Conservation (phyloP, 1,140 invertebrate species). For the Phymorhynchus buccinoides region DNA sequence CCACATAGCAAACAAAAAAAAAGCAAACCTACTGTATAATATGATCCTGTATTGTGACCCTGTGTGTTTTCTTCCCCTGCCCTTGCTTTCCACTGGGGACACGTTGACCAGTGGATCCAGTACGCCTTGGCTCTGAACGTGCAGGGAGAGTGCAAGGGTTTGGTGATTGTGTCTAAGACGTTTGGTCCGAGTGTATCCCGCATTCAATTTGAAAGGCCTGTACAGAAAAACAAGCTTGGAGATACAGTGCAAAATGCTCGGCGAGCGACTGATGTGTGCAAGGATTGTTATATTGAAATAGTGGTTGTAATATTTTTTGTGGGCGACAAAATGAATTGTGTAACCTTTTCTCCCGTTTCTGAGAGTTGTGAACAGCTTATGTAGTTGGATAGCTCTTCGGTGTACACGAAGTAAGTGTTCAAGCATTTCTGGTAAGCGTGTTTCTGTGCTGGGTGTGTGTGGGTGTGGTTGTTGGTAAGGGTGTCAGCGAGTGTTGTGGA, state of each 20-base stretch:
- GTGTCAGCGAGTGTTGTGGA: neutral
- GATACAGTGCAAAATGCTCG: neutral
- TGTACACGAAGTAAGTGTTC: neutral
- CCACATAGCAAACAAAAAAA: neutral
- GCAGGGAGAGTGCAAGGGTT: neutral
- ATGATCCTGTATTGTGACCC: too few relatives aligned
- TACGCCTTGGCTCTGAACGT: neutral
- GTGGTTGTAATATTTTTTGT: neutral
- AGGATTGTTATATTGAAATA: neutral
- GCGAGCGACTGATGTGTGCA: neutral
- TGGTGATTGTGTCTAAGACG: neutral
- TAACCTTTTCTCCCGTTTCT: neutral
- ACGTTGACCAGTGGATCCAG: neutral
- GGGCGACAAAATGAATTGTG: neutral
- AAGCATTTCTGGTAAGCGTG: slow-evolving; percentile 11
- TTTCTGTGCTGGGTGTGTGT: too few relatives aligned
- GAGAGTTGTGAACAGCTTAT: neutral
- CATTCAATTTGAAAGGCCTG: too few relatives aligned
- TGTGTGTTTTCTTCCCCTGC: neutral
- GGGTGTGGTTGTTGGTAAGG: neutral
- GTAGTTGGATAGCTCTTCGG: neutral
- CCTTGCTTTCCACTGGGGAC: neutral
- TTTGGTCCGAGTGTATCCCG: neutral
- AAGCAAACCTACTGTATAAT: too few relatives aligned
- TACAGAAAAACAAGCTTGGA: neutral